Percentiles rank a stretch among this genome's conserved stretches.
phyloP scores from a whole-genome alignment of 2,797 vertebrate genomes.

The Hypotaenidia okinawae region DNA sequence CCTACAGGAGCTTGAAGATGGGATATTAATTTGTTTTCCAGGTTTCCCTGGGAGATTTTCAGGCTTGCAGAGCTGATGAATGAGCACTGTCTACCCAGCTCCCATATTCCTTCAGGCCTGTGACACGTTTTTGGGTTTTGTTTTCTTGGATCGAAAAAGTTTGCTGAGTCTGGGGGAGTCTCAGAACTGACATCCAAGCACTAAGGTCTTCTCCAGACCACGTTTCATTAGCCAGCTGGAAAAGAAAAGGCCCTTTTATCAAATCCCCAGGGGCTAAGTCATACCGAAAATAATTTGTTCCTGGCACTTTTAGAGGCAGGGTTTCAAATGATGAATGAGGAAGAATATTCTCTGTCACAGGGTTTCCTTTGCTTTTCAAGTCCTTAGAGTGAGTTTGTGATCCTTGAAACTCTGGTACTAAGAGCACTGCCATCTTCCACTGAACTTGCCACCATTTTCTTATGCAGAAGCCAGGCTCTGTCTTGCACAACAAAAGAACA shows the following conservation, averaged over 20 bases:
- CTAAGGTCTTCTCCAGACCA: conserved; percentile 33
- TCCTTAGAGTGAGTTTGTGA: background rate
- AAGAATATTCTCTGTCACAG: conserved; percentile 14
- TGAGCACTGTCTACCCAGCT: background rate
- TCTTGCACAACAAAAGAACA: background rate
- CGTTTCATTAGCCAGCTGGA: conserved; percentile 23
- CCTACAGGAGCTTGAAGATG: background rate
- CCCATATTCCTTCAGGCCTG: background rate
- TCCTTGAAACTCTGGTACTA: background rate
- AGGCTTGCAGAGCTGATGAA: conserved; percentile 9
- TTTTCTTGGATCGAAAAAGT: conserved; percentile 33
- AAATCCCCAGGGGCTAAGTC: conserved; percentile 11
- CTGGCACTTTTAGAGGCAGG: conserved; percentile 24
- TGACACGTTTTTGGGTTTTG: background rate
- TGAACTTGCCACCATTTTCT: background rate
- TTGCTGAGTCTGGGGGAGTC: background rate
- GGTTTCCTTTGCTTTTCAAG: conserved; percentile 26
- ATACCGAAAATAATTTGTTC: conserved; percentile 41
- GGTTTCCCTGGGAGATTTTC: conserved; percentile 9
- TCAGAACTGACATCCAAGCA: conserved; percentile 21
- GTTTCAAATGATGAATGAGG: conserved; percentile 48
- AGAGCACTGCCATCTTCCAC: background rate
- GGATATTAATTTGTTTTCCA: conserved; percentile 40
- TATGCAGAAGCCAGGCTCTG: background rate
- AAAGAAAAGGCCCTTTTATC: conserved; percentile 51